Conservation (phyloP, 2,888 invertebrate species). For the Prionchulus punctatus region DNA sequence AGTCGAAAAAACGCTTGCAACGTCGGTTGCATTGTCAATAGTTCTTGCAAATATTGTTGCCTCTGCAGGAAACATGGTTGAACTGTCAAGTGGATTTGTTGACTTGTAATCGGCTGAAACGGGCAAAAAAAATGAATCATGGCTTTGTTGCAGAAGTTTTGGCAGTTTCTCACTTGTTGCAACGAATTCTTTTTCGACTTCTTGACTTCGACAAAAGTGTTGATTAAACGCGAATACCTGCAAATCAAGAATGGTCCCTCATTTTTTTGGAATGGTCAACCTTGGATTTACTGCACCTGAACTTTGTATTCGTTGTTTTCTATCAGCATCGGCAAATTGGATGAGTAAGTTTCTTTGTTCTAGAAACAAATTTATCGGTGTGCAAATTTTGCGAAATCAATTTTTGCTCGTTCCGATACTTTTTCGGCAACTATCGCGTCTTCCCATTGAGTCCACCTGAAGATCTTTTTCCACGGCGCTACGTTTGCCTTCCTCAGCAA, state of each 20-base stretch:
- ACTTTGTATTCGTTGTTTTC: background rate
- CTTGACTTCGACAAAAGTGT: conserved; percentile 3
- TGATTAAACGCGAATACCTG: conserved; percentile 1
- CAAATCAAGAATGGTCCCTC: background rate
- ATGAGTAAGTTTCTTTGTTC: conserved; percentile 17
- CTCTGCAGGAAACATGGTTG: too few species aligned
- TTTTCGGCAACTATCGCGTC: background rate
- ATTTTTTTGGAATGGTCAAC: background rate
- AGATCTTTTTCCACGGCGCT: background rate
- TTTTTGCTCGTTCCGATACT: too few species aligned
- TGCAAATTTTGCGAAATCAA: too few species aligned
- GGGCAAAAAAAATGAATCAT: too few species aligned
- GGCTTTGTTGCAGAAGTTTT: too few species aligned
- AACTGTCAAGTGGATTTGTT: too few species aligned
- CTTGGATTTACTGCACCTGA: background rate
- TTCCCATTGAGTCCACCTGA: background rate
- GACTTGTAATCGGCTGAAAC: too few species aligned
- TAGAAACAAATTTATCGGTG: too few species aligned
- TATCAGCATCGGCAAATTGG: conserved; percentile 12
- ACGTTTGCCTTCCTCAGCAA: background rate
- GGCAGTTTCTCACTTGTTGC: too few species aligned
- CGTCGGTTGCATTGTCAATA: too few species aligned
- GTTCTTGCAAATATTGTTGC: too few species aligned
- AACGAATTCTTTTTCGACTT: background rate
- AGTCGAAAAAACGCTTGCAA: too few species aligned